A percentile compares a stretch with the other conserved stretches of the same genome.
These are phyloP conservation scores for Ahaetulla prasina DNA, from an alignment of 2,113 vertebrate genomes.

Conservation along the genomic window DNA sequence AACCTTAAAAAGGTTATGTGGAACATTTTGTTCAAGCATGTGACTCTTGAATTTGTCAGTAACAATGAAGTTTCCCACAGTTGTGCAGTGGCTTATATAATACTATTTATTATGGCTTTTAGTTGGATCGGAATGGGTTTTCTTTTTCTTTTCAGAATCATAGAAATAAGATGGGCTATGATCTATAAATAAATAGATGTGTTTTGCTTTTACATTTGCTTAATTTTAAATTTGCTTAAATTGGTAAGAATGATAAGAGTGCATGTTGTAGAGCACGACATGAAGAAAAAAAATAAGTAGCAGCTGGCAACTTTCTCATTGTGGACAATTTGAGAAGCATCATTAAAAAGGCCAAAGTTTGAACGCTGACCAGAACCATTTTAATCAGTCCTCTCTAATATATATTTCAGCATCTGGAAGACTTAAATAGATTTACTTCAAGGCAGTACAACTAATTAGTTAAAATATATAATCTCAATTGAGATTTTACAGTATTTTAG, in stretches of 20 bases:
- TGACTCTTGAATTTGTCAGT: background rate
- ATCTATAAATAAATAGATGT: background rate
- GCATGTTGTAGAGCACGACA: background rate
- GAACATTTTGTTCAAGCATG: background rate
- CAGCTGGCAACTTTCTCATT: background rate
- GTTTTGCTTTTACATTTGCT: background rate
- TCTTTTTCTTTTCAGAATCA: background rate
- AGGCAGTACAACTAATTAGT: background rate
- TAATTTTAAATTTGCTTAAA: background rate
- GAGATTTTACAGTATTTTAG: background rate
- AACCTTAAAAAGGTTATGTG: background rate
- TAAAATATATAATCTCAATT: background rate
- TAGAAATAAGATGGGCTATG: background rate
- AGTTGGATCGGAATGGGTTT: background rate
- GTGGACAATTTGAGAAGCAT: background rate
- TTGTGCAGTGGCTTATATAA: background rate
- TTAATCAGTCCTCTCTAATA: background rate
- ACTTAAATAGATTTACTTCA: background rate
- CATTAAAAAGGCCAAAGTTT: too few species aligned
- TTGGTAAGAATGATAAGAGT: background rate
- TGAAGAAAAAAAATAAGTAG: background rate
- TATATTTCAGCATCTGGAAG: background rate
- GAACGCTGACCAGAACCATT: background rate
- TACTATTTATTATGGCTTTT: background rate
- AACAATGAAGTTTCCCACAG: background rate